Percentiles rank a stretch among this genome's conserved stretches.
Evolutionary conservation across 2,113 vertebrate genomes (phyloP).

Genomic region (Planiliza haematocheilus): DNA sequence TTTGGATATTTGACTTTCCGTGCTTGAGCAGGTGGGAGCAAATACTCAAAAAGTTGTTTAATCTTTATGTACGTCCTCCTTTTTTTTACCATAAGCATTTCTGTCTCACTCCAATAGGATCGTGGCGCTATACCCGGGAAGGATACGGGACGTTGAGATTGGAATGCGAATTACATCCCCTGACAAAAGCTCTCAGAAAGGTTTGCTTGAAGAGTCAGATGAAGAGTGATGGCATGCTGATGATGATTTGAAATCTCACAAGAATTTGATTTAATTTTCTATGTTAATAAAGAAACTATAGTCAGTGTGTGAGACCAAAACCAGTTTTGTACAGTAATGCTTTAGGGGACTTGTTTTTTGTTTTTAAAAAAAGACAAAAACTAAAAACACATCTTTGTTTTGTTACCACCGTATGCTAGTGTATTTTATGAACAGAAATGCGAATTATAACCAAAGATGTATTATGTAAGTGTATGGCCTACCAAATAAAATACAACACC

Average conservation of each 20-base stretch:
- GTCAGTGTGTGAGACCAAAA: not conserved
- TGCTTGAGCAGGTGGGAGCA: too few relatives aligned
- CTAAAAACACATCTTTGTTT: not conserved
- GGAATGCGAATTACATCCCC: conserved; percentile 68
- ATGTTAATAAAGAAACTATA: not conserved
- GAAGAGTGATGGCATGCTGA: conserved; percentile 75
- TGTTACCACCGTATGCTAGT: not conserved
- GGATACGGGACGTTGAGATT: conserved; percentile 72
- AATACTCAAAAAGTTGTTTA: not conserved
- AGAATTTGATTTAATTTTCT: not conserved
- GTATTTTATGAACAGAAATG: not conserved
- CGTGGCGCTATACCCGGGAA: conserved; percentile 41
- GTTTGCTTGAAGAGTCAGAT: conserved; percentile 84
- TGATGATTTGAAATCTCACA: not conserved
- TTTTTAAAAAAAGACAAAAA: not conserved
- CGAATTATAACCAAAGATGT: not conserved
- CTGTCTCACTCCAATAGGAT: conserved; percentile 48
- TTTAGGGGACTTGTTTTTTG: not conserved
- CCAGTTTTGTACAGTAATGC: conserved; percentile 14
- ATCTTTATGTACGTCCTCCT: not conserved
- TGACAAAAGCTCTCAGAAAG: conserved; percentile 74
- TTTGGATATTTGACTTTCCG: not conserved
- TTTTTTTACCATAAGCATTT: not conserved
- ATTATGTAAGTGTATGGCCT: not conserved
- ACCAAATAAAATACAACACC: not conserved